Conservation (phyloP, 2,888 invertebrate species). For the Mythimna loreyi region DNA sequence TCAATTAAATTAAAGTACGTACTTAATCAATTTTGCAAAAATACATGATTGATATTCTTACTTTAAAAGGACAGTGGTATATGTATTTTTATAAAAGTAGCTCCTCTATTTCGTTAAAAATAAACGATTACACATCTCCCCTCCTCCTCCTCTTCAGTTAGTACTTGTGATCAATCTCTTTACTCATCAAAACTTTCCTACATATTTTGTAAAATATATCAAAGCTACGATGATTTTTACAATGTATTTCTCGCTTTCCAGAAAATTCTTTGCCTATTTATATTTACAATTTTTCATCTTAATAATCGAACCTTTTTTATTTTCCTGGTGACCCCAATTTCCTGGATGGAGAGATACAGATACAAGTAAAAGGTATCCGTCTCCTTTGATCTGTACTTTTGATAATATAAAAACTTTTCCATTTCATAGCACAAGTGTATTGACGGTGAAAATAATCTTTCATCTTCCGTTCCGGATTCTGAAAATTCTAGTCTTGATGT, state of each 20-base stretch:
- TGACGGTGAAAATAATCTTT: background rate
- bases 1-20: too few species aligned
- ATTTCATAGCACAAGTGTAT: background rate
- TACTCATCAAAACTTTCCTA: background rate
- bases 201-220: background rate
- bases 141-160: too few species aligned
- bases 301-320: background rate
- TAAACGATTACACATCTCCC: too few species aligned
- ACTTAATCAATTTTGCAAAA: too few species aligned
- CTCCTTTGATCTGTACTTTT: constrained; percentile 13
- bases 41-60: too few species aligned
- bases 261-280: background rate
- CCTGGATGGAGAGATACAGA: background rate
- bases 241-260: background rate
- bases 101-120: too few species aligned
- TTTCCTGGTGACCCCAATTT: constrained; percentile 2
- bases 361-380: background rate
- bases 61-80: too few species aligned
- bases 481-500: background rate
- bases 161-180: background rate
- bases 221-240: background rate
- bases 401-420: constrained; percentile 5
- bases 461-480: background rate
- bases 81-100: too few species aligned
- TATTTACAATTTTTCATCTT: background rate